Conservation (phyloP, 2,888 invertebrate species). For the Drosophila imparisetae region DNA sequence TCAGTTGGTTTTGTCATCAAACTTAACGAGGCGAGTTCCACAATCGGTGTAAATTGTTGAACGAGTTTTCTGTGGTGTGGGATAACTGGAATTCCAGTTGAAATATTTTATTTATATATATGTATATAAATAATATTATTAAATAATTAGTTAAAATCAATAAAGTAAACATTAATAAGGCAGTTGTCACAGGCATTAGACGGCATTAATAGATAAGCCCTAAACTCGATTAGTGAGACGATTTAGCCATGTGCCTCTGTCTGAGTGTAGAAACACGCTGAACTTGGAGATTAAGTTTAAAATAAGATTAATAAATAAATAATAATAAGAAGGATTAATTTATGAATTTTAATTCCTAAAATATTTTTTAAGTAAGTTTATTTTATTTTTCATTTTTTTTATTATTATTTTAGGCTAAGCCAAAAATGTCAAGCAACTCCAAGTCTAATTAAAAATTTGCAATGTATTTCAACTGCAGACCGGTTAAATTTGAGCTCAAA, state of each 20-base stretch:
- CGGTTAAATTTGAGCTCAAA: not conserved
- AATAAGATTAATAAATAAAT: too few species aligned
- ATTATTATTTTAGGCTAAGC: not conserved
- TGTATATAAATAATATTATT: accelerated
- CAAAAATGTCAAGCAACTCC: not conserved
- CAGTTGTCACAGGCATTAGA: too few species aligned
- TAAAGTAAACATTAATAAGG: not conserved
- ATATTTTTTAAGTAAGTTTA: not conserved
- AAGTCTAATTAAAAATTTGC: not conserved
- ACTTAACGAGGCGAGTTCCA: too few species aligned
- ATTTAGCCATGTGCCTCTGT: too few species aligned
- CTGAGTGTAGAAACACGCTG: too few species aligned
- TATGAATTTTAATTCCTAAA: not conserved
- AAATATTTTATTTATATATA: not conserved
- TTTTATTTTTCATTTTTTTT: not conserved
- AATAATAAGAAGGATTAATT: too few species aligned
- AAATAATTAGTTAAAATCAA: not conserved
- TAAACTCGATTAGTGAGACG: not conserved
- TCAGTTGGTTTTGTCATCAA: not conserved
- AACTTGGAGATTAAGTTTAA: too few species aligned
- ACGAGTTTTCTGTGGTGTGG: not conserved
- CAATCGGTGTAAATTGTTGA: not conserved
- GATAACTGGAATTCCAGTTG: not conserved
- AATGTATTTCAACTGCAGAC: conserved; percentile 8
- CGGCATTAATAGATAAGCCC: not conserved